Conservation (phyloP, 2,888 invertebrate genomes). For the Hirtodrosophila alboralis region DNA sequence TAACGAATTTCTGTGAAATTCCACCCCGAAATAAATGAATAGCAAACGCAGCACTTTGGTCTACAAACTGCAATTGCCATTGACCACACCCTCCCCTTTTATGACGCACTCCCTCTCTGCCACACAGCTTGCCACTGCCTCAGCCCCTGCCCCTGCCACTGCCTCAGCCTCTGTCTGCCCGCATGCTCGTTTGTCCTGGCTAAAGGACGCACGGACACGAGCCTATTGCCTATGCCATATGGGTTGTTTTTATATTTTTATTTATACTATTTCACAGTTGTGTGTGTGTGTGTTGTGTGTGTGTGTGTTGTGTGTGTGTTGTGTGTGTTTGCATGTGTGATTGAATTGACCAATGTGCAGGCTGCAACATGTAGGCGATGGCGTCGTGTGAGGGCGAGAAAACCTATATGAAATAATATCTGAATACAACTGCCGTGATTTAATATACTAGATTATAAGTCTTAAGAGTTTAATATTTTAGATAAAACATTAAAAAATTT, state of each 20-base stretch:
- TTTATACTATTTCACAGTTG: neutral
- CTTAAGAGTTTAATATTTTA: too few relatives aligned
- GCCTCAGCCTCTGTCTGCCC: too few relatives aligned
- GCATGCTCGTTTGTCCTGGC: slow-evolving; percentile 9
- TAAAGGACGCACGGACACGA: slow-evolving; percentile 36
- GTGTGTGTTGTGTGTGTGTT: slow-evolving; percentile 3
- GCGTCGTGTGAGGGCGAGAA: slow-evolving; percentile 24
- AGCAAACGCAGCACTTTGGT: slow-evolving; percentile 6
- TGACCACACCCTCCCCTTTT: slow-evolving; percentile 64
- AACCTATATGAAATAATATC: neutral
- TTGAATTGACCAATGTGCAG: slow-evolving; percentile 69
- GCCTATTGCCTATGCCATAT: slow-evolving; percentile 46
- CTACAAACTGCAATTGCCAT: slow-evolving; percentile 45
- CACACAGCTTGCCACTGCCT: neutral
- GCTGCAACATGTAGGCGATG: slow-evolving; percentile 46
- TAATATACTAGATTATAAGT: too few relatives aligned
- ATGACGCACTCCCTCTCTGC: slow-evolving; percentile 16
- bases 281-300: slow-evolving; percentile 2
- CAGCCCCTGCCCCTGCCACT: too few relatives aligned
- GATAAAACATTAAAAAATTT: too few relatives aligned
- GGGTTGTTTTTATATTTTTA: slow-evolving; percentile 64
- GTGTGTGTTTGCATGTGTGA: slow-evolving; percentile 24
- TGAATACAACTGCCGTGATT: too few relatives aligned
- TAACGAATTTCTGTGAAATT: slow-evolving; percentile 42
- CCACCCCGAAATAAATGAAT: slow-evolving; percentile 43